Base-by-base conservation (phyloP, 1,140 invertebrate genomes). In the Artemia franciscana region DNA sequence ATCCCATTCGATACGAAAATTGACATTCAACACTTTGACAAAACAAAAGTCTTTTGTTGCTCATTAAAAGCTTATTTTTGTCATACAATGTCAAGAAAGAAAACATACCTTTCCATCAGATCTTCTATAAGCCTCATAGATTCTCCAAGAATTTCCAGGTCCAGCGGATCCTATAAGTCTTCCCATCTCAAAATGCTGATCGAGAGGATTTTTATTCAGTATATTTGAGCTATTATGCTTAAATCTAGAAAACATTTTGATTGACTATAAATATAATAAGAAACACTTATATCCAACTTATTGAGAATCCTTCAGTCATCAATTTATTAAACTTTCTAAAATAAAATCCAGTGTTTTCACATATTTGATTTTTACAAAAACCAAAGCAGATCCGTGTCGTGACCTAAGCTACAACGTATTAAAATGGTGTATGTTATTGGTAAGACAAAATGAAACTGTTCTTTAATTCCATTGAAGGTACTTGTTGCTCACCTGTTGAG, bases 61-160 rank as follows among this genome's bases (percentile, higher is more conserved):
- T n/a, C n/a, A n/a, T n/a, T n/a, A n/a, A n/a, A n/a, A n/a, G n/a
- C n/a, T n/a, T n/a, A n/a, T n/a, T n/a, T n/a, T n/a, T n/a, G n/a
- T n/a, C n/a, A n/a, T 57, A 5, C 57, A 59, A 56, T 57, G 51
- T 2, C 25, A 15, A n/a, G n/a, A n/a, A n/a, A n/a, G n/a, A 15
- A 57, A 7, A 74, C 79, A 79, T 75, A 95, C 91, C 85, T 90
- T 91, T 66, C 85, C 84, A 69, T 95, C 91, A 58, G 81, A 84
- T 71, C 90, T 91, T 62, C 88, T 74, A 68, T 84, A 85, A 0
- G 84, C 91, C 67, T 96, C 90, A 70, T 91, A 85, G 63, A 95
- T 86, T 68, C 84, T 85, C 92, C 92, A 97, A 5, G 89, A 81
- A 63, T 89, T 80, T 69, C 92, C 89, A 0, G 90, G 90, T 0